Conservation (phyloP, 2,113 vertebrate genomes). For the Pristiophorus japonicus region DNA sequence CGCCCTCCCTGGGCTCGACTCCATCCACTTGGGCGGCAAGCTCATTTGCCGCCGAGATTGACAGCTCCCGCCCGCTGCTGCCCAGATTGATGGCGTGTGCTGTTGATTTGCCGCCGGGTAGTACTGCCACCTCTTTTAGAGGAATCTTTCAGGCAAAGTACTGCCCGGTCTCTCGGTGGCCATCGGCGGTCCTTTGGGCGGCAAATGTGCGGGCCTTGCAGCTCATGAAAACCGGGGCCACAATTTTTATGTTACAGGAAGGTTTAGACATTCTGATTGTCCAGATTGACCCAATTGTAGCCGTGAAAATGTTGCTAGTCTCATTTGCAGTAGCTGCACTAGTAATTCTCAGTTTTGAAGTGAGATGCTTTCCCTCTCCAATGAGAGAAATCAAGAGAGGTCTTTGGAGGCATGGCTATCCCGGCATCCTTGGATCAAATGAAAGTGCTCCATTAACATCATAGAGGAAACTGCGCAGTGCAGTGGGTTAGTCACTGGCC, state of each 20-base stretch:
- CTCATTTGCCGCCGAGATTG: no score
- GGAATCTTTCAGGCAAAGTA: no score
- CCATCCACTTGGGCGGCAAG: no score
- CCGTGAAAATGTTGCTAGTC: neutral
- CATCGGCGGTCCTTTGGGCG: no score
- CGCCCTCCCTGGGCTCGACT: no score
- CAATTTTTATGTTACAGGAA: neutral
- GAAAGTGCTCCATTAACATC: neutral
- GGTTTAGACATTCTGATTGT: neutral
- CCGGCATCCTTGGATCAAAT: neutral
- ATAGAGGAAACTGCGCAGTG: neutral
- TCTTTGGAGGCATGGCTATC: neutral
- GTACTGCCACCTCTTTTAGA: no score
- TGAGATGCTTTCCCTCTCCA: neutral
- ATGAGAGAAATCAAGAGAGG: neutral
- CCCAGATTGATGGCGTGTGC: no score
- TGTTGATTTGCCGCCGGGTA: no score
- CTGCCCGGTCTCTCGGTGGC: no score
- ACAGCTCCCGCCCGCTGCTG: no score
- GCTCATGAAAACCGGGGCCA: no score
- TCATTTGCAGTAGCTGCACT: neutral
- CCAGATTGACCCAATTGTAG: neutral
- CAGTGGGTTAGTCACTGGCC: neutral
- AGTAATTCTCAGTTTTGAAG: neutral
- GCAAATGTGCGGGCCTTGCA: no score